Conservation (phyloP, 2,888 invertebrate genomes). For the Apodemia duryi region DNA sequence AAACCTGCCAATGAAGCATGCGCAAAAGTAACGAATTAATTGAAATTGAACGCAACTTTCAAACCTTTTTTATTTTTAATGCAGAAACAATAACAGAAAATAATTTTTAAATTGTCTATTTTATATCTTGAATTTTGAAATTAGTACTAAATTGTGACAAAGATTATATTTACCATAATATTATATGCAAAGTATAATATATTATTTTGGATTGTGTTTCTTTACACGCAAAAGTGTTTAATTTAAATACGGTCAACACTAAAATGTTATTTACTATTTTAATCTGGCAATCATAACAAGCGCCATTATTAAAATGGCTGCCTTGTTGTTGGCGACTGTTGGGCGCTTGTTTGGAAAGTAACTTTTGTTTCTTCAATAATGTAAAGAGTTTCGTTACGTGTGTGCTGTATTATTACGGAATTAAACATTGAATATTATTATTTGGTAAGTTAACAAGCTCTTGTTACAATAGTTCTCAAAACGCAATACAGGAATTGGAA, state of each 20-base stretch:
- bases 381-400: constrained; percentile 51
- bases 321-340: constrained; percentile 76
- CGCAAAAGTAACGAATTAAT: constrained; percentile 51
- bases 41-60: constrained; percentile 52
- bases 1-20: constrained; percentile 68
- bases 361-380: constrained; percentile 62
- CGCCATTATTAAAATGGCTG: constrained; percentile 73
- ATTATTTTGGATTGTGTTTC: background rate
- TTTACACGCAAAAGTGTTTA: background rate
- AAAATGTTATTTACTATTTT: constrained; percentile 16
- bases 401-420: constrained; percentile 38
- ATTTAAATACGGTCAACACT: constrained; percentile 27
- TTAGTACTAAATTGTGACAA: background rate
- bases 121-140: background rate
- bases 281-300: constrained; percentile 36
- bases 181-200: background rate
- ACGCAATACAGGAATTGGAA: constrained; percentile 18
- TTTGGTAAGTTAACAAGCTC: constrained; percentile 43
- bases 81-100: no score
- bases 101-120: background rate
- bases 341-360: constrained; percentile 70
- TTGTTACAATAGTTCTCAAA: background rate
- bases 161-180: background rate
- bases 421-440: constrained; percentile 42
- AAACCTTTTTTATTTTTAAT: background rate